These are phyloP conservation scores for Chauna torquata DNA, from an alignment of 2,113 vertebrate species.

Conservation along the genomic window DNA sequence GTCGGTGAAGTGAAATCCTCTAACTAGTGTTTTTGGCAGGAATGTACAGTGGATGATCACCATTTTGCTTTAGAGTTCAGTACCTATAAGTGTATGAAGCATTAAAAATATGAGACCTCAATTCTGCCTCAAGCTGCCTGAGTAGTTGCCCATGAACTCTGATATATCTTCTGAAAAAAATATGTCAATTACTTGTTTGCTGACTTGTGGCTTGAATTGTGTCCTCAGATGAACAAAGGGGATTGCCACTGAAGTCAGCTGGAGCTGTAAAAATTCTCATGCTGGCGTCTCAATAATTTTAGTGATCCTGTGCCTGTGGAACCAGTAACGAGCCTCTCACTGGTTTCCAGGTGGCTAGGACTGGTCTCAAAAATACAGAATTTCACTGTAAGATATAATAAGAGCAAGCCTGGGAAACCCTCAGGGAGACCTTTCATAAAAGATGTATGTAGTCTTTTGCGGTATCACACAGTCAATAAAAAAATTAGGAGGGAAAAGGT, in stretches of 20 bases:
- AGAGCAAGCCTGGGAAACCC: background rate
- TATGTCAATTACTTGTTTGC: conserved; percentile 25
- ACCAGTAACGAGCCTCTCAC: background rate
- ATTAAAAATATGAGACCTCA: conserved; percentile 52
- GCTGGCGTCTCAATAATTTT: background rate
- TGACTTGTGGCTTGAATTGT: background rate
- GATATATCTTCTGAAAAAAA: background rate
- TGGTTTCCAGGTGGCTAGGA: background rate
- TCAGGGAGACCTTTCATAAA: background rate
- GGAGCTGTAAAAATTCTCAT: background rate
- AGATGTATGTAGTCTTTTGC: background rate
- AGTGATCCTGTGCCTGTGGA: background rate
- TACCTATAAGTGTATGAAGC: conserved; percentile 39
- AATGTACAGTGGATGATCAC: background rate
- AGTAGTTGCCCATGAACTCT: conserved; percentile 9
- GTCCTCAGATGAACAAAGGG: background rate
- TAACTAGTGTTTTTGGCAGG: conserved; percentile 36
- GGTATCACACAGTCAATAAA: background rate
- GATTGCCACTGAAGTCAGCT: background rate
- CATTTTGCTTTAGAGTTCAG: conserved; percentile 25
- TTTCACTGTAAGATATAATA: background rate
- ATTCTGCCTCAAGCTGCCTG: conserved; percentile 47
- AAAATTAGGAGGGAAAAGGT: background rate
- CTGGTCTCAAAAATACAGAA: background rate
- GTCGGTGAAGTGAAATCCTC: conserved; percentile 8